Evolutionary conservation across 2,888 invertebrate species (phyloP), one percentile per base, ranked within the genome.

Genomic region (Laspeyria flexula): DNA sequence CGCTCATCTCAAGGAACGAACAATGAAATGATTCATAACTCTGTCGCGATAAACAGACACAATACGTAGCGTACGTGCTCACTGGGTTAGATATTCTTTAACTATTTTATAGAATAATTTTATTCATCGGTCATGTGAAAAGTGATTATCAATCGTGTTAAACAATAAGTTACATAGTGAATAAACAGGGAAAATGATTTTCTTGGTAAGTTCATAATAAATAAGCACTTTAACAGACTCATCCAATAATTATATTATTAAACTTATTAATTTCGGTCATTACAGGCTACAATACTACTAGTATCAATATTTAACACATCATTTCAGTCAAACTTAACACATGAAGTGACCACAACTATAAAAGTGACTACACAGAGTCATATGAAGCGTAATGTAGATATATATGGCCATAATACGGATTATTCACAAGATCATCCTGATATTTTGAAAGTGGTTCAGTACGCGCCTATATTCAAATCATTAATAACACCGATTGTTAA

Each of bases 391-490:
- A 30, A 33, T 15, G 34, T 44, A 23, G 44, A 44, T n/a, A 18
- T 31, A 1, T 44, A 44, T 25, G 40, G 30, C 30, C 44, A 35
- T 30, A 35, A 50, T 13, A 5, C 39, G 15, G 12, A 33, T 33
- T 16, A 31, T 45, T 21, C 30, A 10, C 21, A 29, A 0, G 13
- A 27, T n/a, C 16, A 3, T n/a, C 11, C 38, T 7, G 4, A 7
- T 1, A 13, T 7, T 1, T 6, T 34, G 9, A 50, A 34, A 34
- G 55, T 21, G 9, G 45, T 79, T 16, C 79, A 80, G 40, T 79
- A 77, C 27, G 79, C 79, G 3, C 79, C 79, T 10, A 46, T 76
- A 34, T 10, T 25, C 39, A 4, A 27, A 1, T 6, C 31, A 13
- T 1, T 1, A 1, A 25, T 25, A 7, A 3, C 25, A 6, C 3